Evolutionary conservation across 2,888 invertebrate genomes (phyloP).

Genomic region (Zaprionus bogoriensis): DNA sequence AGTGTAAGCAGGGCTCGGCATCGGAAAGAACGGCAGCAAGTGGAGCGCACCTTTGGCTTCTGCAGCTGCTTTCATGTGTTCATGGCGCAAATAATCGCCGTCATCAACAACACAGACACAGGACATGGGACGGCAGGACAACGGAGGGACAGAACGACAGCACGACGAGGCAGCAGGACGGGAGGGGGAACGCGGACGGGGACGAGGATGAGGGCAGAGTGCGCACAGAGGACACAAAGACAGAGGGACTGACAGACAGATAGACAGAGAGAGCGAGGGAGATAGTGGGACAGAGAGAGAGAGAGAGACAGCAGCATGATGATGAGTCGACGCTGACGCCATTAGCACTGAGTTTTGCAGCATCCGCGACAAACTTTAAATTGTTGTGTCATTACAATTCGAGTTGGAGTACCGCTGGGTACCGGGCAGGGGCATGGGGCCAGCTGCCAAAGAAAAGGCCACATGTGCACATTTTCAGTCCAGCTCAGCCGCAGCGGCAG

Average conservation of each 20-base stretch:
- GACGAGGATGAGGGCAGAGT: not conserved
- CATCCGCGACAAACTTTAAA: slow-evolving; percentile 78
- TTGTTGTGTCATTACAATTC: slow-evolving; percentile 78
- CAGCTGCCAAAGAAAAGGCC: slow-evolving; percentile 44
- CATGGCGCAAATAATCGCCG: slow-evolving; percentile 77
- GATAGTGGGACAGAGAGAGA: not conserved
- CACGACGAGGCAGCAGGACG: not conserved
- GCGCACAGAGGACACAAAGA: not conserved
- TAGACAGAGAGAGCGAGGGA: not conserved
- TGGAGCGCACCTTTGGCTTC: slow-evolving; percentile 70
- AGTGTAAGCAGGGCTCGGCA: slow-evolving; percentile 1
- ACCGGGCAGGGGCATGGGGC: not conserved
- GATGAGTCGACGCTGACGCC: slow-evolving; percentile 76
- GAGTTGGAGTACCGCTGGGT: slow-evolving; percentile 37
- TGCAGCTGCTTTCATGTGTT: slow-evolving; percentile 76
- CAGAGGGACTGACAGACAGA: not conserved
- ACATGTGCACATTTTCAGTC: slow-evolving; percentile 53
- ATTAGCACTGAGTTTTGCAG: slow-evolving; percentile 76
- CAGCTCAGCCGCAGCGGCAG: slow-evolving; percentile 11
- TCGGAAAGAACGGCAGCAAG: slow-evolving; percentile 63
- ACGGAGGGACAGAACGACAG: not conserved
- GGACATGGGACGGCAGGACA: slow-evolving; percentile 23
- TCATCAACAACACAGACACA: slow-evolving; percentile 68
- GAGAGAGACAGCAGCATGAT: slow-evolving; percentile 9
- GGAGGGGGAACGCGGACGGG: too few species aligned